These are phyloP conservation scores for Drosophila tristis DNA, from an alignment of 1,140 invertebrate species.

Conservation along the genomic window DNA sequence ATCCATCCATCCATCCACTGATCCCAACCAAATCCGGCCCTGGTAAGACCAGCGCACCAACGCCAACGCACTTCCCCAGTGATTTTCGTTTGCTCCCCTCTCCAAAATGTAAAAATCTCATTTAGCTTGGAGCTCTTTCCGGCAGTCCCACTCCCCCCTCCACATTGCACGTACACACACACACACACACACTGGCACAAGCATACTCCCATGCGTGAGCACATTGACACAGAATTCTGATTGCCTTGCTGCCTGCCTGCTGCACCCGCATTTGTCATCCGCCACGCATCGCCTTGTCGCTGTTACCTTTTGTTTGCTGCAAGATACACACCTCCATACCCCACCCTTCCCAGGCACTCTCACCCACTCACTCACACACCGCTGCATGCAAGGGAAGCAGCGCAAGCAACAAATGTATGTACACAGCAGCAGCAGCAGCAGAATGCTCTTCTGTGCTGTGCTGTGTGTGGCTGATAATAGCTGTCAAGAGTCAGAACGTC, in stretches of 20 bases:
- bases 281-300: slow-evolving; percentile 35
- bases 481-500: slow-evolving; percentile 22
- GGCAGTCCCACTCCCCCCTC: no score
- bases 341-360: no score
- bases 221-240: slow-evolving; percentile 61
- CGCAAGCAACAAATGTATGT: slow-evolving; percentile 49
- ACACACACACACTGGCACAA: slow-evolving; percentile 18
- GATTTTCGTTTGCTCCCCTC: slow-evolving; percentile 12
- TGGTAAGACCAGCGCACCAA: no score
- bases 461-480: slow-evolving; percentile 66
- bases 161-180: slow-evolving; percentile 27
- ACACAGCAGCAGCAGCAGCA: slow-evolving; percentile 35
- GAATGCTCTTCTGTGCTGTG: neutral
- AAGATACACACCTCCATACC: slow-evolving; percentile 32
- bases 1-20: slow-evolving; percentile 17
- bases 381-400: slow-evolving; percentile 3
- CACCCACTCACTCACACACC: no score
- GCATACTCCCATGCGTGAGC: slow-evolving; percentile 28
- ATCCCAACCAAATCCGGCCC: no score
- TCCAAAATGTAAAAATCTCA: slow-evolving; percentile 37
- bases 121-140: no score
- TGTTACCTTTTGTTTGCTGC: slow-evolving; percentile 43
- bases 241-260: slow-evolving; percentile 32
- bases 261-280: slow-evolving; percentile 64
- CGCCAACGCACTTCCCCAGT: slow-evolving; percentile 36